Base-by-base conservation (phyloP, 37 sponge, comb jelly and placozoan species). In the Hexactinellida sp. region DNA sequence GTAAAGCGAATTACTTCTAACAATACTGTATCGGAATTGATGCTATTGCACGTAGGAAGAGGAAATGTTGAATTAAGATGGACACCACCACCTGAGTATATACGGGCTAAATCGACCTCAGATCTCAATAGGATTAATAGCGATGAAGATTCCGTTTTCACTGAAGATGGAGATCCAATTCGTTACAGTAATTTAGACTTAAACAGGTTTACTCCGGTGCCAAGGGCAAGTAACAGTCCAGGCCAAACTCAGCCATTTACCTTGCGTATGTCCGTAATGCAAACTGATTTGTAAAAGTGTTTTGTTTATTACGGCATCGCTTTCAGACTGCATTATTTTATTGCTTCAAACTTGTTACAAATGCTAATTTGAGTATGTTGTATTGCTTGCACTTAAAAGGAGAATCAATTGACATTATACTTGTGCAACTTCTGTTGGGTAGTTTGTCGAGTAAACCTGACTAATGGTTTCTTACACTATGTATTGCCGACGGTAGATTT, bases 121-220 rank as follows among this genome's bases (percentile, higher is more conserved):
- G 34, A 63, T 28, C 34, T 63, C 76, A 63, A n/a, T 3, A 7
- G 76, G 19, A 23, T 5, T 7, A 3, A 10, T 3, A 63, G 76
- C 34, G 76, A 63, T 21, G 76, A 63, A 3, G 76, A 63, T n/a
- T 63, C 76, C 3, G 76, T 63, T 7, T 63, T 63, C 34, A n/a
- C n/a, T n/a, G n/a, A n/a, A n/a, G 76, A 63, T 63, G 76, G 13
- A 21, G 76, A 63, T n/a, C 76, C 76, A 63, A 63, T 63, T 28
- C 76, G 76, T 28, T 63, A 63, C 76, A 63, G 76, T n/a, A 10
- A 63, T 63, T 28, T 63, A 3, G 76, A 63, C 13, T 28, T 63
- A n/a, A 23, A 63, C 13, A 63, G 76, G 13, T 28, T 32, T n/a
- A 63, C 76, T 63, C 76, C 76, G 3, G 76, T 21, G 5, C 13